Evolutionary conservation across 2,113 vertebrate genomes (phyloP), one percentile per base, ranked within the genome.

Genomic region (Oncorhynchus keta): DNA sequence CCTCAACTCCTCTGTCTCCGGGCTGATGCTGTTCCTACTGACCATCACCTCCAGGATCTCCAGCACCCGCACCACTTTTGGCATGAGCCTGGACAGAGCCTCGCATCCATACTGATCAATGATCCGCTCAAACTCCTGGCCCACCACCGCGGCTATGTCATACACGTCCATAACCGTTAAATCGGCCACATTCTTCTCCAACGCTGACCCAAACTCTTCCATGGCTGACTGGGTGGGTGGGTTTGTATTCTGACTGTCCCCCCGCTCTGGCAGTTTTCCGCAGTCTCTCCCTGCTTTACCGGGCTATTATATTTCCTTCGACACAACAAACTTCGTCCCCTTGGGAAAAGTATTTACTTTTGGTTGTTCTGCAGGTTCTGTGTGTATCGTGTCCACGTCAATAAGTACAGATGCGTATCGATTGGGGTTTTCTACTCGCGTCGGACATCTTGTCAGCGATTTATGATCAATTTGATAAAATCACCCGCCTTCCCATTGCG

Each of bases 161-260:
- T 99, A 99, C 76, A 99, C 97, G 87, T 99, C 97, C 96, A 97
- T 98, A 69, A 98, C 97, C 8, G 96, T 98, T 87, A 98, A 93
- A 86, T 99, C 97, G 8, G 95, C 94, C 91, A 94, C 96, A 85
- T 96, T 96, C 88, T 98, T 98, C 89, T 97, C 97, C 94, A 98
- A 93, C 78, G 93, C 96, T 78, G 97, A 85, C 1, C 85, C 93
- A 80, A 92, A 84, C 71, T 91, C 92, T 86, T 94, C 93, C 95
- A 95, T 95, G 92, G 71, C 90, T 70, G 76, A 35, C 76, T 20
- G 75, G 12, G 51, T 55, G 39, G 39, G 39, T 45, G 51, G 51
- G 51, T 55, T 83, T 76, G 20, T 73, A 30, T 7, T 78, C 4
- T 1, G 83, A 82, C 39, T 68, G 30, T 68, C 30, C 30, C 14